A percentile compares a stretch with the other conserved stretches of the same genome.
Evolutionary conservation across 2,113 vertebrate genomes (phyloP).

Genomic region (Sphaerodactylus townsendi): DNA sequence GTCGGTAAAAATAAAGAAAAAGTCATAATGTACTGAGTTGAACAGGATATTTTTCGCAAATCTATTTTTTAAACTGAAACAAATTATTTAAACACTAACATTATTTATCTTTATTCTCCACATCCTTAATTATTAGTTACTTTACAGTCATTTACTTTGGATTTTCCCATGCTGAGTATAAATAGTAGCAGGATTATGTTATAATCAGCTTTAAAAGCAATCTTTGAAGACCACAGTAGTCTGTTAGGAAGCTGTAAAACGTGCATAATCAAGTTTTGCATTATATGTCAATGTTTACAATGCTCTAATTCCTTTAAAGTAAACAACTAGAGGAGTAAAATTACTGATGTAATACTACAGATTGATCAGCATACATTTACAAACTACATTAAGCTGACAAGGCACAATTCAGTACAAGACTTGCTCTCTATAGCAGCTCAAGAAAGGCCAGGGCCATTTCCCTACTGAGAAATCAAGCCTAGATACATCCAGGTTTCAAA

Average conservation of each 20-base stretch:
- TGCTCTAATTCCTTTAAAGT: not conserved
- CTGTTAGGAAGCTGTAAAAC: not conserved
- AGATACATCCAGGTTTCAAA: too few relatives aligned
- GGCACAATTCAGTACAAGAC: not conserved
- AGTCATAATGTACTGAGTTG: not conserved
- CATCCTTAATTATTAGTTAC: constrained; percentile 3
- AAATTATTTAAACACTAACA: constrained; percentile 13
- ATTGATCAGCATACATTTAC: not conserved
- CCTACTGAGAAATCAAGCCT: too few relatives aligned
- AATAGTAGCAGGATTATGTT: constrained; percentile 16
- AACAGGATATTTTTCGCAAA: not conserved
- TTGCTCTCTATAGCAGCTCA: too few relatives aligned
- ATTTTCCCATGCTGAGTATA: constrained; percentile 25
- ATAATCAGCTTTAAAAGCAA: constrained; percentile 32
- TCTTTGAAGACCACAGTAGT: not conserved
- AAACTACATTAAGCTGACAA: not conserved
- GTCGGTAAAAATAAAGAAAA: not conserved
- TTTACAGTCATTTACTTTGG: constrained; percentile 29
- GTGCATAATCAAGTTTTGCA: not conserved
- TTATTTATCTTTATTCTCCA: constrained; percentile 1
- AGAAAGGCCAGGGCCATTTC: too few relatives aligned
- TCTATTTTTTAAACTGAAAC: not conserved
- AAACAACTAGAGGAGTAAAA: not conserved
- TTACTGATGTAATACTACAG: not conserved
- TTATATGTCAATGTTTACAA: fast-evolving